Evolutionary conservation across 2,797 vertebrate species (phyloP), one percentile per base, ranked within the genome.

Genomic region (Mus spretus): DNA sequence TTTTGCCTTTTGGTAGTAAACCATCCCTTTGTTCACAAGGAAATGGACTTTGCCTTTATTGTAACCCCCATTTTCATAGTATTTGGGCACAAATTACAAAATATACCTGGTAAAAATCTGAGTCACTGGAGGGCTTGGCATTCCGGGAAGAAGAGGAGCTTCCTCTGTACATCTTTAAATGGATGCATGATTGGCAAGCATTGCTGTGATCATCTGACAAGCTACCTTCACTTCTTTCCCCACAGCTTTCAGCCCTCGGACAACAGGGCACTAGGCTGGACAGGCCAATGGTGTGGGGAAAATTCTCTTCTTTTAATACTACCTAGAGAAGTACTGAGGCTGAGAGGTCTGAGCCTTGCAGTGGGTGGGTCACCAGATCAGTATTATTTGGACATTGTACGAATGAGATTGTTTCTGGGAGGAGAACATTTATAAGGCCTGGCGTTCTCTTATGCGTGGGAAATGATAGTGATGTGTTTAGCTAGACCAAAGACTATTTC

Each of bases 21-120:
- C 63, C n/a, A 63, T 89, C 93, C 34, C 75, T 97, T 92, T 96
- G 96, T 93, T 95, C 93, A 96, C 83, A 96, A 93, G 93, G 95
- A 97, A 97, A 95, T 95, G 88, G 75, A 95, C 94, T 86, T 97
- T 55, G 82, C 55, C 55, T 96, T 94, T 96, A 92, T 84, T 93
- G 65, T 84, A 94, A 70, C 72, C 94, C n/a, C 40, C 61, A 53
- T 96, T 97, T 97, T 80, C 65, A 89, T 89, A 77, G 88, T 81
- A 50, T 94, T 94, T 95, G 63, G 44, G 75, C 57, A 94, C 57
- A 95, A 88, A 90, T 96, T 74, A 83, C 57, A n/a, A 94, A 85
- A 77, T 91, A 84, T 14, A 91, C 57, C 91, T 82, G 26, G 88
- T 91, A 13, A 96, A 93, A 92, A 90, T 90, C 88, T 91, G 86